Evolutionary conservation across 2,797 vertebrate species (phyloP).

Genomic region (Notolepis coatsorum): DNA sequence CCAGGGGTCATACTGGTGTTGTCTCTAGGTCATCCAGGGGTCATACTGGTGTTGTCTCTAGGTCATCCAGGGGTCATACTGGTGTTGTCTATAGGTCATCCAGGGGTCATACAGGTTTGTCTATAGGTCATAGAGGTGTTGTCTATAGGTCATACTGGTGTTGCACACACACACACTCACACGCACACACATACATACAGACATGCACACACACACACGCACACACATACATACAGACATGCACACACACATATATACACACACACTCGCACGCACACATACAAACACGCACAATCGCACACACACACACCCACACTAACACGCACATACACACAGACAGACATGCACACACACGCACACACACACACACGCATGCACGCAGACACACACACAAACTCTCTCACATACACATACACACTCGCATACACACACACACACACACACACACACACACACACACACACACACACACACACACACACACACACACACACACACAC

Average conservation of each 20-base stretch:
- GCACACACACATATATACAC: slow-evolving; percentile 5
- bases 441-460: slow-evolving; percentile 3
- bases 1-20: slow-evolving; percentile 67
- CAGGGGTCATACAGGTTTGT: slow-evolving; percentile 23
- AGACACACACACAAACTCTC: not conserved
- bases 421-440: slow-evolving; percentile 5
- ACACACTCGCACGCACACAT: not conserved
- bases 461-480: slow-evolving; percentile 5
- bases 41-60: slow-evolving; percentile 25
- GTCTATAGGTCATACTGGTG: slow-evolving; percentile 30
- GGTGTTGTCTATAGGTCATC: no score
- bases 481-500: slow-evolving; percentile 7
- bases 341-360: not conserved
- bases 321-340: not conserved
- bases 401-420: slow-evolving; percentile 7
- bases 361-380: not conserved
- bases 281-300: not conserved
- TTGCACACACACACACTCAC: not conserved
- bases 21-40: no score
- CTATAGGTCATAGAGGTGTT: no score
- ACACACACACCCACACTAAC: not conserved
- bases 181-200: not conserved
- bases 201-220: not conserved
- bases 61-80: slow-evolving; percentile 73
- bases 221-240: not conserved